Base-by-base conservation (phyloP, 2,113 vertebrate species). In the Donacobius atricapilla region DNA sequence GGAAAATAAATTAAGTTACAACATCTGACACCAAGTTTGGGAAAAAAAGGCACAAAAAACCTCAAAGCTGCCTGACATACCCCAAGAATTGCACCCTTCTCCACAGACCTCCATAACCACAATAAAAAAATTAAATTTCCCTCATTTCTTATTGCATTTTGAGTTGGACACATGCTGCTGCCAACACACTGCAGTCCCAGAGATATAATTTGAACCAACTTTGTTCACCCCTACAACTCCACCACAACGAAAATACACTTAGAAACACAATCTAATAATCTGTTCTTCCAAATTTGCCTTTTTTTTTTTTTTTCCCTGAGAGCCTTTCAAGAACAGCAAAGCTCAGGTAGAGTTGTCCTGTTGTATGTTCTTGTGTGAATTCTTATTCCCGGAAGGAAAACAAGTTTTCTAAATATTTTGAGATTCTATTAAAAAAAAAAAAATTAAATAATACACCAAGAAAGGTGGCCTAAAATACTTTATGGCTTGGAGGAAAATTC, bases 101-200 rank as follows among this genome's bases (percentile, higher is more conserved):
- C 85, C 37, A 20, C 76, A 78, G 44, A 78, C 45, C 58, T 89
- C 79, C 51, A 68, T 23, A 95, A 73, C 78, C 53, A 92, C 37
- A 69, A 64, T 5, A 16, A 65, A 50, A 63, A 77, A 75, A 80
- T 70, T 61, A 33, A 14, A 85, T 73, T 85, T 68, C 47, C 69
- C 78, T 88, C 50, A 61, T 80, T 95, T 96, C 86, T 93, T 77
- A 54, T 9, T 92, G 85, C 64, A 66, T 87, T 96, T 94, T 81
- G 66, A 88, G 71, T 68, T 24, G 45, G 70, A 75, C 87, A 93
- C 25, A 13, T 31, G 2, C 39, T 78, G 87, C 93, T 94, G 94
- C 40, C 83, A 97, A 13, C 3, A 30, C 63, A 6, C 54, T 7
- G 42, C 84, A 78, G 72, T 70, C 68, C 53, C 91, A 93, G 88